These are phyloP conservation scores for Heliconius sara DNA, from an alignment of 2,888 invertebrate genomes.

Conservation along the genomic window DNA sequence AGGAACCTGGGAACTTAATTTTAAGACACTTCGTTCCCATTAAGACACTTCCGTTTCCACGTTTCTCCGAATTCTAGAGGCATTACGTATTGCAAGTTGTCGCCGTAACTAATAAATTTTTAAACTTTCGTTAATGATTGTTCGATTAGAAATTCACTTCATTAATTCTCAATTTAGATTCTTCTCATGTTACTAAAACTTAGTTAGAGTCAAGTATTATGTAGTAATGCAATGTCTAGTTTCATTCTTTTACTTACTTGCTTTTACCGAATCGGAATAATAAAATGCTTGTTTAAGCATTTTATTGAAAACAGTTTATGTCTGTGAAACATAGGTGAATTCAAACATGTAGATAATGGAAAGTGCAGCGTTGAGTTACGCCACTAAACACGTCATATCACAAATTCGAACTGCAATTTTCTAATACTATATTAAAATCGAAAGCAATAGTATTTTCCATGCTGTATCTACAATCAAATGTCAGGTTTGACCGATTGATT, in stretches of 20 bases:
- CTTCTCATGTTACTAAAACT: neutral
- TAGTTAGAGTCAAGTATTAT: neutral
- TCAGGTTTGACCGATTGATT: conserved; percentile 12
- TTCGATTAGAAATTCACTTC: neutral
- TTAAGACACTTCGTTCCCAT: too few species aligned
- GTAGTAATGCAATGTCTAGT: neutral
- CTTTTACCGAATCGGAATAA: neutral
- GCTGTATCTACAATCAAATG: neutral
- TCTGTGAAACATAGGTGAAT: too few species aligned
- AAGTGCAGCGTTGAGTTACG: too few species aligned
- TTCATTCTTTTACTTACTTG: neutral
- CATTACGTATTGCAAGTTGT: neutral
- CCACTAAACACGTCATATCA: too few species aligned
- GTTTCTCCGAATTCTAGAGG: too few species aligned
- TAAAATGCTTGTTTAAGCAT: neutral
- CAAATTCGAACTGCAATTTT: neutral
- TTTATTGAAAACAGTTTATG: neutral
- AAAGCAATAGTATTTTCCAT: neutral
- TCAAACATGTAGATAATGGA: too few species aligned
- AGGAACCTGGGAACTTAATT: too few species aligned
- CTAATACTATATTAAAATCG: neutral
- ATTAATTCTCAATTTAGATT: neutral
- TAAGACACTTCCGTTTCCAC: too few species aligned
- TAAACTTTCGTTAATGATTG: neutral
- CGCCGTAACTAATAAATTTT: neutral